Evolutionary conservation across 2,113 vertebrate genomes (phyloP), one percentile per base, ranked within the genome.

Genomic region (Nothobranchius furzeri): DNA sequence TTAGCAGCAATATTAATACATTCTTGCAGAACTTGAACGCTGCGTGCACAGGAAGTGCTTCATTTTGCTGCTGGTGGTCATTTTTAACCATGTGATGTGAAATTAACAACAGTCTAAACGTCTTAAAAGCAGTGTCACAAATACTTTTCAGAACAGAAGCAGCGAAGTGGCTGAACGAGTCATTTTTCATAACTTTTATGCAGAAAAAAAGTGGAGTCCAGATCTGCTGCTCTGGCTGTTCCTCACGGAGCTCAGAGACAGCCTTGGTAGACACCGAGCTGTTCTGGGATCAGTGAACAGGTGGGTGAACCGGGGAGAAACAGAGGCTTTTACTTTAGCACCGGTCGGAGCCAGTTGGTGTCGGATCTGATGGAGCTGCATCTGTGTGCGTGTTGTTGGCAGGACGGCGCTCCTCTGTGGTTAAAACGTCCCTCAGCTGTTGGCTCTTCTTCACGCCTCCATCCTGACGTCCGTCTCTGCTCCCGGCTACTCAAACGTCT

Each of bases 351-450:
- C 64, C 51, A 24, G 64, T 48, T 67, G 71, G 61, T 49, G 60
- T 66, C 74, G 54, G 40, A 55, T 12, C 56, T 67, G 81, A 68
- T 56, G 73, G 73, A 75, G 64, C 70, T 71, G 55, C 12, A 4
- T 17, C 12, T 60, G 61, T 60, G 64, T 42, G 77, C 54, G 51
- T 62, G 72, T 56, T 57, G 15, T 13, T 43, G 64, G 81, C n/a
- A 51, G 54, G 63, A 70, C 60, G 1, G 53, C 24, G 3, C 75
- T 72, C 45, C 61, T 70, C 71, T 45, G 35, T 73, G 49, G 79
- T 65, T 79, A 68, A 81, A 77, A 75, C 81, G 78, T 67, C 70
- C 52, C 55, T 67, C 85, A 84, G 83, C 83, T 89, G 85, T 82
- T 77, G 37, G 37, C 9, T 40, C 9, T 63, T 45, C 52, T 62